A percentile compares a stretch with the other conserved stretches of the same genome.
Evolutionary conservation across 2,797 vertebrate genomes (phyloP).

Genomic region (Coreius guichenoti): DNA sequence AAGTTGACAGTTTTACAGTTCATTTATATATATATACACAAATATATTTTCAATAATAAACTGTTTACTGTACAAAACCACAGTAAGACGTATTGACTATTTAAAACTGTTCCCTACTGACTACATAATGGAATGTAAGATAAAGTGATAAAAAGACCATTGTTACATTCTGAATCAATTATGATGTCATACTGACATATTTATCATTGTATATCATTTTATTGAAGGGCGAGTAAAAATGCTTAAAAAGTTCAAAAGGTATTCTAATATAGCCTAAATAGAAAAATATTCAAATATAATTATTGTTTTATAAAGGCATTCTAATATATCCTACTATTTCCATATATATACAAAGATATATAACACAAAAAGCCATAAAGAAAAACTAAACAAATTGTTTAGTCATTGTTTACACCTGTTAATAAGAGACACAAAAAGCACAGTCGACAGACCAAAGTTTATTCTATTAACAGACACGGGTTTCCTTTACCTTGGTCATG

Average conservation of each 20-base stretch:
- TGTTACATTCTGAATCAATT: neutral
- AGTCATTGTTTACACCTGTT: neutral
- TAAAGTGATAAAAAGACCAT: neutral
- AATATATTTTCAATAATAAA: neutral
- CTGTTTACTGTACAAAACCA: neutral
- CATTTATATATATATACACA: neutral
- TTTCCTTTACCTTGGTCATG: slow-evolving; percentile 92
- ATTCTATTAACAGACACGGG: slow-evolving; percentile 20
- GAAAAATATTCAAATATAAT: neutral
- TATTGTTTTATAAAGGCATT: neutral
- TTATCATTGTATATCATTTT: neutral
- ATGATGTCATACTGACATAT: neutral
- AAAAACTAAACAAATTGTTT: neutral
- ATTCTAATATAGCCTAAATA: neutral
- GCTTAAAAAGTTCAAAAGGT: neutral
- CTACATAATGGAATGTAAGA: neutral
- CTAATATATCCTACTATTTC: neutral
- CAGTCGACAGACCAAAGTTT: neutral
- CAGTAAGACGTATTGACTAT: neutral
- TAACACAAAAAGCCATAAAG: neutral
- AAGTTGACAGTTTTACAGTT: neutral
- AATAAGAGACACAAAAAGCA: neutral
- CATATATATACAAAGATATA: neutral
- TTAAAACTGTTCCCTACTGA: neutral
- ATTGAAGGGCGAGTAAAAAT: neutral